Base-by-base conservation (phyloP, 2,797 vertebrate genomes). In the Rhinogobio ventralis region DNA sequence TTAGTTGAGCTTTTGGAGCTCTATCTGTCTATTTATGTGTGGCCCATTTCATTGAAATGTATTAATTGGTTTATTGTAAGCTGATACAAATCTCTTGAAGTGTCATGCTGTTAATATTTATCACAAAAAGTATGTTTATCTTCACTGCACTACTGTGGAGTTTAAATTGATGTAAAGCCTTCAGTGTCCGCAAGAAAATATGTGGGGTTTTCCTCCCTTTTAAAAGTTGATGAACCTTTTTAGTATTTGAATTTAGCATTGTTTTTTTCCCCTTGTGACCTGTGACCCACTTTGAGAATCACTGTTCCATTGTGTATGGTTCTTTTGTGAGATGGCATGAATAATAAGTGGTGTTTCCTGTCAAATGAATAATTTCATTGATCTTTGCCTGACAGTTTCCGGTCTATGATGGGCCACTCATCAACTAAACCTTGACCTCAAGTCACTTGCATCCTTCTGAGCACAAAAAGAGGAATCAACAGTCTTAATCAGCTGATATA, bases 301-400 rank as follows among this genome's bases (percentile, higher is more conserved):
- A 14, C 33, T 39, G 72, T 28, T 75, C 81, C 51, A 75, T 83
- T 83, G 60, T 83, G 23, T 66, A 5, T 8, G 39, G 36, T 45
- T 74, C 28, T 64, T n/a, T 66, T 13, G 46, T 76, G 73, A 75
- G 36, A 69, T 84, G 46, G 42, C n/a, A 76, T 83, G 82, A 66
- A 25, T 51, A 78, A 60, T 78, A 60, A 78, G 82, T 78, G 67
- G 25, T 15, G 39, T 84, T 84, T 84, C 82, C 82, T 75, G 81
- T 23, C 7, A 66, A 67, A 51, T 68, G 4, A 82, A 55, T 57
- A 2, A 64, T 64, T 82, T 77, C 13, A 80, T 39, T 51, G 19
- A 69, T 55, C 45, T 46, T 57, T 45, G 45, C 51, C 3, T 78
- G 71, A 75, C 81, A 19, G 57, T 78, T 78, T 84, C 74, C 73